These are phyloP conservation scores for Diceros bicornis DNA, from an alignment of 2,797 vertebrate species.

Conservation along the genomic window DNA sequence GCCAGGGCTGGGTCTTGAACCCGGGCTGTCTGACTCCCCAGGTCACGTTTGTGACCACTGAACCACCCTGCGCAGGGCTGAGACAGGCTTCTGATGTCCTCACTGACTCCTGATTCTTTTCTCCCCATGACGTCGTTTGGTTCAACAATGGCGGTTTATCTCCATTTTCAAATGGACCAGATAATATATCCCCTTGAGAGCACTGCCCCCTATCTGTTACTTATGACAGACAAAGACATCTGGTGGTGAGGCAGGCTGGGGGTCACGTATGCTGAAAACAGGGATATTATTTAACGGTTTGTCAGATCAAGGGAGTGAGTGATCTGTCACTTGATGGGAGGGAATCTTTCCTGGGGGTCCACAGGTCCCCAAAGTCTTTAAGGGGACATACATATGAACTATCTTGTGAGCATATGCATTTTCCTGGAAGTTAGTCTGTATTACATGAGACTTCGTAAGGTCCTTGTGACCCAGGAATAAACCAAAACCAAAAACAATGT, in stretches of 20 bases:
- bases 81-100: background rate
- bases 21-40: background rate
- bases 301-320: background rate
- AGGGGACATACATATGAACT: fast-evolving
- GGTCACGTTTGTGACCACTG: background rate
- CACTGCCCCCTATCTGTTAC: fast-evolving
- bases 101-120: background rate
- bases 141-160: background rate
- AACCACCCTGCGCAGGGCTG: fast-evolving
- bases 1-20: background rate
- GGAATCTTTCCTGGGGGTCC: background rate
- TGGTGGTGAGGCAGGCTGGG: background rate
- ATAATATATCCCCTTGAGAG: background rate
- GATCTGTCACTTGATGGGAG: background rate
- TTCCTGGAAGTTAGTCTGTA: background rate
- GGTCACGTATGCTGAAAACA: no score
- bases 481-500: fast-evolving
- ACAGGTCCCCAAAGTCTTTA: no score
- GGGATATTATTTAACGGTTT: background rate
- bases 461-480: background rate
- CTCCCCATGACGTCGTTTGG: background rate
- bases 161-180: background rate
- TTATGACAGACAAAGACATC: background rate
- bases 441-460: background rate
- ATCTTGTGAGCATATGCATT: fast-evolving